Conservation (phyloP, 2,888 invertebrate genomes). For the Lycaena phlaeas region DNA sequence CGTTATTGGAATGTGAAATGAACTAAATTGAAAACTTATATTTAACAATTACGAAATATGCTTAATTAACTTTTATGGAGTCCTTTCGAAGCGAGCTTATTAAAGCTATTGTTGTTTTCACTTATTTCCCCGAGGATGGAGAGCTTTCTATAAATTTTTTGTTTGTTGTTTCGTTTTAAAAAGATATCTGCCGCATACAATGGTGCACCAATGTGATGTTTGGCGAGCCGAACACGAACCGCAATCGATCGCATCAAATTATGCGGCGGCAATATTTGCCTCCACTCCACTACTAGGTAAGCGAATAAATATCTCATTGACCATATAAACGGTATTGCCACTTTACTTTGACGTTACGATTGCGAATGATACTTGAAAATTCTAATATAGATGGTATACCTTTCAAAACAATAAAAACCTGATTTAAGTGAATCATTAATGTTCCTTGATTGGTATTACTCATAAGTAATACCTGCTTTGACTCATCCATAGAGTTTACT, state of each 20-base stretch:
- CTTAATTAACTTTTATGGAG: conserved; percentile 7
- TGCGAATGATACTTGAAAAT: no score
- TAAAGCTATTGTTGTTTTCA: conserved; percentile 6
- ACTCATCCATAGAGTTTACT: no score
- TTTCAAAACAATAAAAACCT: no score
- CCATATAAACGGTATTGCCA: no score
- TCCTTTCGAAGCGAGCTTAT: conserved; percentile 2
- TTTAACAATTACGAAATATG: conserved; percentile 5
- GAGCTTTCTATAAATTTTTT: conserved; percentile 2
- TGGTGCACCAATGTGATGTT: not conserved
- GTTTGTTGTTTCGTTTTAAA: conserved; percentile 3
- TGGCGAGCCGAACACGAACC: not conserved
- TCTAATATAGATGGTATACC: no score
- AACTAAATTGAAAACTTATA: conserved; percentile 8
- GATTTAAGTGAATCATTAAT: no score
- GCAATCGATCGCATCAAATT: not conserved
- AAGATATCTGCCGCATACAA: not conserved
- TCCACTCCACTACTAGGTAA: no score
- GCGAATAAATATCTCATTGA: no score
- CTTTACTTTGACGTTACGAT: no score
- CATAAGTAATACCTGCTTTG: no score
- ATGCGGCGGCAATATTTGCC: no score
- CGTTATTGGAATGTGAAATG: conserved; percentile 6
- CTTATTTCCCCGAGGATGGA: conserved; percentile 2
- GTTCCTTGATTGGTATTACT: no score